These are phyloP conservation scores for Aporrectodea caliginosa DNA, from an alignment of 1,140 invertebrate species.

Conservation along the genomic window DNA sequence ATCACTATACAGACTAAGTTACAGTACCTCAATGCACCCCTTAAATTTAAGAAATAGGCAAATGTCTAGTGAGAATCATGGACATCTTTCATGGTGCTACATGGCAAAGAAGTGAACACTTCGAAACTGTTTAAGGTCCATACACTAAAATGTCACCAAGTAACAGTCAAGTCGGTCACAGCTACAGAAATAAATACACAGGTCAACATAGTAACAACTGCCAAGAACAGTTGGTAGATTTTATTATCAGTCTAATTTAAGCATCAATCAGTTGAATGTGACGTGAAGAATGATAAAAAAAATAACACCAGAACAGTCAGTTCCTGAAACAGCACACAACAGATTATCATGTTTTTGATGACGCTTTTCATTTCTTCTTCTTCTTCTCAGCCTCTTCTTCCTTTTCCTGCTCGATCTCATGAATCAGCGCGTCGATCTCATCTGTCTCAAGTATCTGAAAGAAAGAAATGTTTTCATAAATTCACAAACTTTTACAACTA, in stretches of 20 bases:
- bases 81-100: too few species aligned
- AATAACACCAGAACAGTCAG: neutral
- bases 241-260: neutral
- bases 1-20: too few species aligned
- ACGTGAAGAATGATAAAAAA: neutral
- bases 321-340: neutral
- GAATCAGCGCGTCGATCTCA: constrained; percentile 86
- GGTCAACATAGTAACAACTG: neutral
- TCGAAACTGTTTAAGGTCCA: too few species aligned
- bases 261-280: neutral
- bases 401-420: constrained; percentile 93
- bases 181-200: neutral
- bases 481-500: constrained; percentile 4
- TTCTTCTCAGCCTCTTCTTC: constrained; percentile 97
- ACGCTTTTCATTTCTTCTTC: constrained; percentile 69
- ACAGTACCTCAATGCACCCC: too few species aligned
- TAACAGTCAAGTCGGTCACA: too few species aligned
- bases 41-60: too few species aligned
- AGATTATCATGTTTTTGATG: neutral
- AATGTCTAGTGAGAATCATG: too few species aligned
- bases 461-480: constrained; percentile 30
- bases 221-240: too few species aligned
- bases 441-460: constrained; percentile 80
- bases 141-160: too few species aligned
- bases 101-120: too few species aligned